Conservation (phyloP, 2,888 invertebrate species). For the Spodoptera exigua region DNA sequence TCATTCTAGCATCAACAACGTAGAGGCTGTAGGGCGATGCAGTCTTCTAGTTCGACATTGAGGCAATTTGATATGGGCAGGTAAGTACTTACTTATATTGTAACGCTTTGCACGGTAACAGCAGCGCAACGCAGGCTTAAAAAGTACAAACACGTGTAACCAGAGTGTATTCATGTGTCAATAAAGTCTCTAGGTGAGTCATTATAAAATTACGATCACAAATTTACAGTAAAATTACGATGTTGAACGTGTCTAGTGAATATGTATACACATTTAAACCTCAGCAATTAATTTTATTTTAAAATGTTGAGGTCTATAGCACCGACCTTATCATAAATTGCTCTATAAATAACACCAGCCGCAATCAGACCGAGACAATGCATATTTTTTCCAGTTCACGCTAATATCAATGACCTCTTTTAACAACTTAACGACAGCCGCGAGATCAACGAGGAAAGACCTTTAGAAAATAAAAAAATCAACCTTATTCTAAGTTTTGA, state of each 20-base stretch:
- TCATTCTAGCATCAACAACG: conserved; percentile 29
- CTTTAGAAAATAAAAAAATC: conserved; percentile 32
- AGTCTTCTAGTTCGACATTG: conserved; percentile 29
- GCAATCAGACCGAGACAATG: conserved; percentile 58
- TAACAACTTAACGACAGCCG: conserved; percentile 20
- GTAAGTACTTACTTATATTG: conserved; percentile 20
- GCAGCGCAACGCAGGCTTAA: conserved; percentile 49
- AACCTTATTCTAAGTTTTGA: conserved; percentile 6
- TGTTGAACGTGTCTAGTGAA: conserved; percentile 11
- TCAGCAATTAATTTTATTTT: conserved; percentile 13
- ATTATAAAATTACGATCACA: conserved; percentile 50
- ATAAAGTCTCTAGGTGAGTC: conserved; percentile 55
- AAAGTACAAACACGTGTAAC: conserved; percentile 60
- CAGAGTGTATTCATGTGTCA: conserved; percentile 62
- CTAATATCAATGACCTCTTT: conserved; percentile 47
- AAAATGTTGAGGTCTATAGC: conserved; percentile 43
- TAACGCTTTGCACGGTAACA: conserved; percentile 43
- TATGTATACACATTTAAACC: conserved; percentile 3
- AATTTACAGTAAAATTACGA: conserved; percentile 10
- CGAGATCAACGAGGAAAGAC: conserved; percentile 29
- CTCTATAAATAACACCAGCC: conserved; percentile 49
- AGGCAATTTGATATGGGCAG: conserved; percentile 43
- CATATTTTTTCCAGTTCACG: conserved; percentile 41
- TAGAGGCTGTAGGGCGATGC: conserved; percentile 17
- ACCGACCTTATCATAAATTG: conserved; percentile 48